These are phyloP conservation scores for Parasteatoda lunata DNA, from an alignment of 2,888 invertebrate genomes.

Conservation along the genomic window DNA sequence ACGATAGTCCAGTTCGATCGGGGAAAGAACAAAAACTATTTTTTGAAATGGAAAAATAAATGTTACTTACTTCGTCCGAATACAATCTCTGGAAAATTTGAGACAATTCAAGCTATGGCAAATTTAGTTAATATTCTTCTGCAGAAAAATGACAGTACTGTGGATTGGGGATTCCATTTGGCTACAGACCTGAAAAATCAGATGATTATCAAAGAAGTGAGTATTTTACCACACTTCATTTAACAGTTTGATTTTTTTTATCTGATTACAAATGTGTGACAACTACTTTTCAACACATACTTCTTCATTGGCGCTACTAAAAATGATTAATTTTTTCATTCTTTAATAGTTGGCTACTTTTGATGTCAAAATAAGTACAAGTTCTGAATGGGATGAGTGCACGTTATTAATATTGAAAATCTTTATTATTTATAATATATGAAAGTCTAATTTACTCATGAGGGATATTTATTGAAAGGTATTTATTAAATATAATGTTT, in stretches of 20 bases:
- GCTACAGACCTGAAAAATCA: conserved; percentile 37
- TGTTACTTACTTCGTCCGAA: neutral
- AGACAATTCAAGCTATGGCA: conserved; percentile 32
- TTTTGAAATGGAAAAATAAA: neutral
- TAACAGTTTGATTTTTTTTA: conserved; percentile 16
- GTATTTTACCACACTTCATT: neutral
- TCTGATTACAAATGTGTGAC: conserved; percentile 18
- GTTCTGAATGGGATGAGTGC: no score
- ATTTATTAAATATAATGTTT: no score
- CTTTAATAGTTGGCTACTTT: neutral
- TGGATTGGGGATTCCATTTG: conserved; percentile 56
- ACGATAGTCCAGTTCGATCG: neutral
- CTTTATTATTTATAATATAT: no score
- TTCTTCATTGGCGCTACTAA: neutral
- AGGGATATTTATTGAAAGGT: no score
- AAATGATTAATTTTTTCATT: neutral
- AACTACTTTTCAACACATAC: conserved; percentile 9
- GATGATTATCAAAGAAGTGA: conserved; percentile 51
- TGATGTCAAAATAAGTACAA: neutral
- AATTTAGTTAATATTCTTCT: conserved; percentile 59
- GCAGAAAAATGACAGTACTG: conserved; percentile 46
- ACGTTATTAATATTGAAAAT: no score
- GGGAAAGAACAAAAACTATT: neutral
- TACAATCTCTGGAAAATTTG: neutral
- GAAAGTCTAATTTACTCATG: no score